Conservation (phyloP, 2,113 vertebrate species). For the Laterallus jamaicensis region DNA sequence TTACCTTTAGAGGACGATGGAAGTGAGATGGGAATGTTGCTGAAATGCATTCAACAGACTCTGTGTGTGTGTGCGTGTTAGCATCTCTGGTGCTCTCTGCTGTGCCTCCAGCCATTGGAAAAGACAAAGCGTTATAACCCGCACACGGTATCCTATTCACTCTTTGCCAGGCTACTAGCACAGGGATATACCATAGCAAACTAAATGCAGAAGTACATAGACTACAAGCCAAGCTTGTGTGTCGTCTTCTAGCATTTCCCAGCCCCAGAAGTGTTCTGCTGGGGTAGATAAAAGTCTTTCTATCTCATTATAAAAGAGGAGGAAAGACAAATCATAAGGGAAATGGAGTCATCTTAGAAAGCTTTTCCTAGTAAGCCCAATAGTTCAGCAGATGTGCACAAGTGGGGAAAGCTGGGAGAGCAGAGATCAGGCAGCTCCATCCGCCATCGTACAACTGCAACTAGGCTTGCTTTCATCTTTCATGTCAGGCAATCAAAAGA, state of each 20-base stretch:
- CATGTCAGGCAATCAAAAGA: conserved; percentile 67
- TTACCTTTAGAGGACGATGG: conserved; percentile 39
- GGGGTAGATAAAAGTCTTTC: conserved; percentile 11
- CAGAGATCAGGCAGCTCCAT: conserved; percentile 44
- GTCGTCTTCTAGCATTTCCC: background rate
- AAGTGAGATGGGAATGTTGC: conserved; percentile 29
- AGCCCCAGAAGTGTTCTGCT: background rate
- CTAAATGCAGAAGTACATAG: background rate
- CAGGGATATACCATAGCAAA: background rate
- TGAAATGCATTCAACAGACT: conserved; percentile 9
- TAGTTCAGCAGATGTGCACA: conserved; percentile 31
- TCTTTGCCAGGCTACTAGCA: background rate
- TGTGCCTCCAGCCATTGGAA: background rate
- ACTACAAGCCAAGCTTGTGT: background rate
- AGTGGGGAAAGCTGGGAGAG: conserved; percentile 10
- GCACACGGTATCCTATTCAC: background rate
- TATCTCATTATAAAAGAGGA: conserved; percentile 9
- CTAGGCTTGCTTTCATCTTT: conserved; percentile 57
- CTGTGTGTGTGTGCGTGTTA: background rate
- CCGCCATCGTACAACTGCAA: background rate
- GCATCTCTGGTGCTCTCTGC: background rate
- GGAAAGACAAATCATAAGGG: conserved; percentile 24
- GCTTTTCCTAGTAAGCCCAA: conserved; percentile 19
- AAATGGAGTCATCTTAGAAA: conserved; percentile 45
- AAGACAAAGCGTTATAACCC: conserved; percentile 3